Base-by-base conservation (phyloP, 2,888 invertebrate species). In the Drosophila bunnanda region DNA sequence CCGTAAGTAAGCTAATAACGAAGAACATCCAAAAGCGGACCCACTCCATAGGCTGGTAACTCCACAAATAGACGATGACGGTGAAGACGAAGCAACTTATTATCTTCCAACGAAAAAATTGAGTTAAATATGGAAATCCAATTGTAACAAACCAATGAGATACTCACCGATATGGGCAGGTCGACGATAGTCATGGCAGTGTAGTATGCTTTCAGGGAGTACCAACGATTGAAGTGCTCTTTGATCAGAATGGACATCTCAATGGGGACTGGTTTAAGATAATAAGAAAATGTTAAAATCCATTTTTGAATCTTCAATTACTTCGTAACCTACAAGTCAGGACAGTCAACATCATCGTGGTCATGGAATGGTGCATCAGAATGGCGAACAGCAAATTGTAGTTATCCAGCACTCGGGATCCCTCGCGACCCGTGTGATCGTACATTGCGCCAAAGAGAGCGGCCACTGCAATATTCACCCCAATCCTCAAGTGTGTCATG, bases 291-390 rank as follows among this genome's bases (percentile, higher is more conserved):
- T 5, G 1, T 43, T 22, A 15, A 25, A 34, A 34, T 3, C 9
- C 10, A 6, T 10, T 2, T 8, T 8, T 9, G 20, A 0, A 15
- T 2, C 20, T 6, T 13, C 4, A n/a, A 22, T 1, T 3, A 10
- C 12, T 15, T 2, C 1, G 6, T 10, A n/a, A 65, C 96, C 94
- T 93, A 97, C 97, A 97, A 13, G 97, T 97, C 36, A 97, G 93
- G 72, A 97, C 96, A 0, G 97, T 97, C 22, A 97, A 93, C 97
- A 97, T 97, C 96, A 97, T 97, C 0, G 97, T 96, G 2, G 96
- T 96, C 96, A 97, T 96, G 94, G 97, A 97, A 86, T 98, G 96
- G 92, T 98, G 98, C 94, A 98, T 96, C 68, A 98, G 94, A 82
- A 98, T 96, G 36, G 98, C 96, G 92, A 98, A 98, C 12, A 98